These are phyloP conservation scores for Caligus rogercresseyi DNA, from an alignment of 1,140 invertebrate species.

Conservation along the genomic window DNA sequence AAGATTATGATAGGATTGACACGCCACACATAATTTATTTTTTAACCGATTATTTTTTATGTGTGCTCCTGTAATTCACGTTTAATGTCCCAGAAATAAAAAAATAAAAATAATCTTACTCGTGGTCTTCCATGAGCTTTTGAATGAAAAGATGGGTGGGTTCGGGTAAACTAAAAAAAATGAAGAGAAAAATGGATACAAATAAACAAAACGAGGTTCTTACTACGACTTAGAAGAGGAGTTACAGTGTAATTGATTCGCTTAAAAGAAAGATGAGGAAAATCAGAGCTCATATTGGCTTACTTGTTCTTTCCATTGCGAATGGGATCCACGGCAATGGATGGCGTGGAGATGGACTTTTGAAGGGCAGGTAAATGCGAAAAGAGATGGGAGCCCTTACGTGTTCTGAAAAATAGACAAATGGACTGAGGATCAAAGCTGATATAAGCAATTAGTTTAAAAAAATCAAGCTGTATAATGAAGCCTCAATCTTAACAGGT, in stretches of 20 bases:
- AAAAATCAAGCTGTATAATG: too few relatives aligned
- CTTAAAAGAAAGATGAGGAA: neutral
- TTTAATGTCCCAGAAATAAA: too few relatives aligned
- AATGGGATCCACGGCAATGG: constrained; percentile 1
- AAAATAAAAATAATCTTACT: constrained; percentile 2
- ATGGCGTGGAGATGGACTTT: constrained; percentile 14
- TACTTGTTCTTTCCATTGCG: constrained; percentile 7
- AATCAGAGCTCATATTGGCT: too few relatives aligned
- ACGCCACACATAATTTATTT: too few relatives aligned
- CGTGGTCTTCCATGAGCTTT: constrained; percentile 8
- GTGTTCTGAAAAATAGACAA: neutral
- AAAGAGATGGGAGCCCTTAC: constrained; percentile 1
- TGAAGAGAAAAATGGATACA: neutral
- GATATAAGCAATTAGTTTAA: neutral
- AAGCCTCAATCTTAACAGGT: too few relatives aligned
- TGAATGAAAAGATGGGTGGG: constrained; percentile 16
- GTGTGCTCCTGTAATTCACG: neutral
- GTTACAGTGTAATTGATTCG: neutral
- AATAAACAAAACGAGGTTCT: too few relatives aligned
- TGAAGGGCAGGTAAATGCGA: constrained; percentile 7
- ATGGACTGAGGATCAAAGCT: neutral
- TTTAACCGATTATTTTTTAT: too few relatives aligned
- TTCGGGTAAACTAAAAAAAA: constrained; percentile 5
- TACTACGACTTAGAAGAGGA: neutral
- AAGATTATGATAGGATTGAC: too few relatives aligned